phyloP scores from a whole-genome alignment of 53 echinoderm and acorn worm genomes.

The Pentamera pediparva region DNA sequence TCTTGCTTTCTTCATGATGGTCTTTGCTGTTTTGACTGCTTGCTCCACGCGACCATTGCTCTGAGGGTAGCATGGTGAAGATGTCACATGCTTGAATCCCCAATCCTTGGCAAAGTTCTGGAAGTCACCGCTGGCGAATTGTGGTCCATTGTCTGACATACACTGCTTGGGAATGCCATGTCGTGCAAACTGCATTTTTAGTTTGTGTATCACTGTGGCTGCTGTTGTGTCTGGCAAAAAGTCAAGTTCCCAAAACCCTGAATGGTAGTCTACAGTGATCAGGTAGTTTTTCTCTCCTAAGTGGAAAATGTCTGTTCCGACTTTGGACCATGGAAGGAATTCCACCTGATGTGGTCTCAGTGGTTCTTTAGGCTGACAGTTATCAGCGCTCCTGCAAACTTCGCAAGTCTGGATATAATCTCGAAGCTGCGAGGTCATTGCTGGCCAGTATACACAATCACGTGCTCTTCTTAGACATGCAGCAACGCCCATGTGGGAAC shows the following conservation, averaged over 20 bases:
- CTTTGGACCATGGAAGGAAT: conserved; percentile 33
- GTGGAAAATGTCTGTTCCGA: conserved; percentile 37
- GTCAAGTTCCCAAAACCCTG: conserved; percentile 49
- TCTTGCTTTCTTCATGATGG: conserved; percentile 40
- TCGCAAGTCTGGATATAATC: conserved; percentile 46
- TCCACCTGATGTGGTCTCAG: conserved; percentile 35
- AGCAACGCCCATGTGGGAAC: conserved; percentile 32
- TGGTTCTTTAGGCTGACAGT: conserved; percentile 40
- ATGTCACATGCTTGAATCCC: conserved; percentile 47
- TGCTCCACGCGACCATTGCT: conserved; percentile 47
- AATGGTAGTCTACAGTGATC: conserved; percentile 48
- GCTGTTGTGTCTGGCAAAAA: conserved; percentile 21
- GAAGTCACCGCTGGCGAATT: conserved; percentile 40
- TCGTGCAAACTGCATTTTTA: conserved; percentile 55
- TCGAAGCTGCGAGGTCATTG: conserved; percentile 42
- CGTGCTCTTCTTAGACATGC: conserved; percentile 46
- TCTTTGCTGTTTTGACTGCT: conserved; percentile 49
- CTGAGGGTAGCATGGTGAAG: conserved; percentile 50
- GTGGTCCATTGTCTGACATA: conserved; percentile 54
- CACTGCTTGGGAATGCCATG: conserved; percentile 40
- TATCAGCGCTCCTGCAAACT: conserved; percentile 27
- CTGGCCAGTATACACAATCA: conserved; percentile 53
- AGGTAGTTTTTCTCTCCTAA: conserved; percentile 30
- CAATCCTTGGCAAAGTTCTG: conserved; percentile 31
- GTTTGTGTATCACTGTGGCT: conserved; percentile 34